These are phyloP conservation scores for Hemicentrotus pulcherrimus DNA, from an alignment of 35 echinoderm and acorn worm genomes.

Conservation along the genomic window DNA sequence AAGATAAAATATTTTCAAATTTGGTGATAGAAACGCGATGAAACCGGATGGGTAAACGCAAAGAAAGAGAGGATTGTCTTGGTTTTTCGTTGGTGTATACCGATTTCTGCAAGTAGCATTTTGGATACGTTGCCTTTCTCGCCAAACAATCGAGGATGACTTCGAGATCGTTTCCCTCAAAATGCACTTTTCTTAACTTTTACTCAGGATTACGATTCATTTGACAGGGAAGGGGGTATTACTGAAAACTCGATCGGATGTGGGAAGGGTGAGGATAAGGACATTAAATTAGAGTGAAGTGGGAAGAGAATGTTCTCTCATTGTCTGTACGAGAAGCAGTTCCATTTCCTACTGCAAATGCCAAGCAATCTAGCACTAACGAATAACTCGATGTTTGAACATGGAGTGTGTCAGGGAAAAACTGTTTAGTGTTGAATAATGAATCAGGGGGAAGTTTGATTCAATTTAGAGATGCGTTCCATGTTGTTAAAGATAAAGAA, in stretches of 20 bases:
- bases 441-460: background rate
- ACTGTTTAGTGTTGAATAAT: background rate
- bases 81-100: too few relatives aligned
- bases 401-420: background rate
- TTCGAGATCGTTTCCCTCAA: background rate
- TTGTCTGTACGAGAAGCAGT: background rate
- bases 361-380: background rate
- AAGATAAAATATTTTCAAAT: too few relatives aligned
- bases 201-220: background rate
- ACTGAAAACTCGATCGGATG: background rate
- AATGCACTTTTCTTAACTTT: background rate
- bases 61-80: too few relatives aligned
- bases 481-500: background rate
- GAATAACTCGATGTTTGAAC: background rate
- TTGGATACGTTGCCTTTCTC: too few relatives aligned
- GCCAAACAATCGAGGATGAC: too few relatives aligned
- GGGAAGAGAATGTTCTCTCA: background rate
- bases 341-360: background rate
- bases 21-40: too few relatives aligned
- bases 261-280: background rate
- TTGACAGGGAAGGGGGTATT: background rate
- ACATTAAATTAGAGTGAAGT: background rate
- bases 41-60: too few relatives aligned
- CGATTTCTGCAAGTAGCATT: too few relatives aligned
- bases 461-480: background rate